Base-by-base conservation (phyloP, 2,888 invertebrate genomes). In the Criorhina ranunculi region DNA sequence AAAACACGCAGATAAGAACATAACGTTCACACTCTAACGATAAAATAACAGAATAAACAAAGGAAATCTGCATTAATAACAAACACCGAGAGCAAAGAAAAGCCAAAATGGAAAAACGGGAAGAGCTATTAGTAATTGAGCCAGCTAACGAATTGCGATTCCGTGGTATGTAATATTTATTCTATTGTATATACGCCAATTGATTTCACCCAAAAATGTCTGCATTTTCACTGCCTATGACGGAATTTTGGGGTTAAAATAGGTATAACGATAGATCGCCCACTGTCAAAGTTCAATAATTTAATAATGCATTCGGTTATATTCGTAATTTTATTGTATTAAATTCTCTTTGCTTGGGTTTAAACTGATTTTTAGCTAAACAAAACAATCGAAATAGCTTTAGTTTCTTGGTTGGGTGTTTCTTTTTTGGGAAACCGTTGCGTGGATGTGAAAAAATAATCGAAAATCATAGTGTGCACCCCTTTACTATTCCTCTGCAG, bases 111-210 rank as follows among this genome's bases (percentile, higher is more conserved):
- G 93, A 94, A 90, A 95, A 94, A 91, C 94, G 94, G 89, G 96
- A 96, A 64, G 80, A 87, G 69, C 94, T 96, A 92, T 93, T 98
- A 93, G 93, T 94, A 91, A 96, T 98, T 94, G 96, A 97, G 91
- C 98, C 98, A 89, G 95, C 95, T 93, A 94, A 94, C 93, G 98
- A 97, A 93, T 94, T 98, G 90, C 96, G 95, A 93, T 98, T 98
- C 93, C 94, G 95, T 94, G 97, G 98, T 97, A 93, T 95, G 95
- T 93, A 83, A 73, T 82, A 77, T 75, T 66, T 31, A 57, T 31
- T 73, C 49, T 37, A 75, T 42, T 35, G 17, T 55, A 46, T 64
- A 60, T 29, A 67, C 33, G 7, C 12, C 67, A 77, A 77, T 33
- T 67, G 19, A 57, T 49, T 55, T 66, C 37, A 53, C 37, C 31